These are phyloP conservation scores for Neuroterus valhalla DNA, from an alignment of 1,140 invertebrate species.

Conservation along the genomic window DNA sequence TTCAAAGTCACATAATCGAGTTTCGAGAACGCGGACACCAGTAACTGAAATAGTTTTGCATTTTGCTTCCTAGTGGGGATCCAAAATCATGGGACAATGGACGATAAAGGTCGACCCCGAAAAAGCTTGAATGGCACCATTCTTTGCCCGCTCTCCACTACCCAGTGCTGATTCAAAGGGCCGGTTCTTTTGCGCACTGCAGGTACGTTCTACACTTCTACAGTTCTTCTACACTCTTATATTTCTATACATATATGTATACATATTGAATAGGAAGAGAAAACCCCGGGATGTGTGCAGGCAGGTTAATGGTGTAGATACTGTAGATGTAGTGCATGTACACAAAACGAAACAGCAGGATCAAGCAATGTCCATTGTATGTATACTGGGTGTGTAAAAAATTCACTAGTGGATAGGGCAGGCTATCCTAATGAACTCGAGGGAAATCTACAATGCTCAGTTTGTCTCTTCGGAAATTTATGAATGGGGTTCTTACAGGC, in stretches of 20 bases:
- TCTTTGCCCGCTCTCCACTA: constrained; percentile 44
- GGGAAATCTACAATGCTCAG: not conserved
- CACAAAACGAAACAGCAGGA: not conserved
- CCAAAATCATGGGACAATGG: not conserved
- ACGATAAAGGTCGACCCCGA: constrained; percentile 41
- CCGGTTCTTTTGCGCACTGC: constrained; percentile 41
- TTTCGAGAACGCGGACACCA: constrained; percentile 4
- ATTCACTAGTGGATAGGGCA: no score
- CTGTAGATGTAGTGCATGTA: constrained; percentile 19
- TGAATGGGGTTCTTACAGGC: not conserved
- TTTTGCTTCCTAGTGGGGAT: not conserved
- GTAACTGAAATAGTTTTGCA: constrained; percentile 20
- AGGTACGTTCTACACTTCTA: constrained; percentile 47
- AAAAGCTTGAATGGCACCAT: constrained; percentile 45
- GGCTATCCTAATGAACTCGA: constrained; percentile 4
- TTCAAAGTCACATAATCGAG: constrained; percentile 6
- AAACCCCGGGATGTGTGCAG: constrained; percentile 28
- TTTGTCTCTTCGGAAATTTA: constrained; percentile 3
- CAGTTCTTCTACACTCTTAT: not conserved
- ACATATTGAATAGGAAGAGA: not conserved
- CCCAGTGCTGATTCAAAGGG: constrained; percentile 37
- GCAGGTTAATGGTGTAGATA: constrained; percentile 45
- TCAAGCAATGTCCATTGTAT: constrained; percentile 2
- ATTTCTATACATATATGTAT: not conserved
- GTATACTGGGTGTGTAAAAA: constrained; percentile 11